Evolutionary conservation across 2,888 invertebrate species (phyloP), one percentile per base, ranked within the genome.

Genomic region (Morpho deidamia): DNA sequence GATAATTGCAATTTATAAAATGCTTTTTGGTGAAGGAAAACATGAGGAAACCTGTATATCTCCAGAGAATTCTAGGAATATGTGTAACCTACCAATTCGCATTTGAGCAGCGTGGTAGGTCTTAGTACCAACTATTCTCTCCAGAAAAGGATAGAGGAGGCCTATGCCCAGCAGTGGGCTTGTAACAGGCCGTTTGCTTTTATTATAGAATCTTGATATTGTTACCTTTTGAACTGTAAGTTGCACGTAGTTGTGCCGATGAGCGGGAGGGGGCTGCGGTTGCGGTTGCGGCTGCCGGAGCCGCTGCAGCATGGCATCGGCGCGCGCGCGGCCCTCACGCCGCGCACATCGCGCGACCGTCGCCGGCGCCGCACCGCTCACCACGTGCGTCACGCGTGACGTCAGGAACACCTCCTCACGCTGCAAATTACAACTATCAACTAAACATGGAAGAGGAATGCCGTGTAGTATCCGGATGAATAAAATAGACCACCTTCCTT

Each of bases 291-390:
- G 72, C 81, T 82, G 82, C 72, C 89, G 90, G 81, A 93, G 94
- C 81, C 93, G 92, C 90, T 94, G 93, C 79, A 95, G 93, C 93
- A 95, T 95, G 85, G 94, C 94, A 93, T 94, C 94, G 79, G 93
- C 94, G 79, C 95, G 93, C 71, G 92, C 91, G 88, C 81, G 69
- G 61, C 67, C 66, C 53, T 69, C 68, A 66, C 72, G 66, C 56
- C 61, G 62, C 61, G 57, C 61, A 58, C 69, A 70, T 70, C 68
- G 93, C 78, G 93, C 92, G 91, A 92, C 92, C 46, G 54, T 78
- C 54, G 44, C 44, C 55, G 62, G 52, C 52, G 50, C 46, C 51
- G 51, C 48, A 35, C 49, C 34, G 69, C 64, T 72, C 63, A 67
- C 65, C 33, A 91, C 91, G 63, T 92, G 90, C 42, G 91, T 91